Evolutionary conservation across 2,113 vertebrate species (phyloP).

Genomic region (Ginglymostoma cirratum): DNA sequence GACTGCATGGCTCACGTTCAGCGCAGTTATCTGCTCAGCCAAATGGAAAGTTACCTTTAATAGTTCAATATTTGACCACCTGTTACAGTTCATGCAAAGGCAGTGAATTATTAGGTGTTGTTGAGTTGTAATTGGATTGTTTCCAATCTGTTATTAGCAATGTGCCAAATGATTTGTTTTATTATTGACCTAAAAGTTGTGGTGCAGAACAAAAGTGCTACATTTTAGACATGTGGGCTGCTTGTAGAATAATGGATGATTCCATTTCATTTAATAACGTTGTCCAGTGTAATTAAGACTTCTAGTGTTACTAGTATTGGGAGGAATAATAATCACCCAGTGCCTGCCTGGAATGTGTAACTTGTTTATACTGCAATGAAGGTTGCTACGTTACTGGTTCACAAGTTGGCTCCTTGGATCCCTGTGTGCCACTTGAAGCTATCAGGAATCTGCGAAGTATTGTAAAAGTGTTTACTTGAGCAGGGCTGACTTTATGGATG

Average conservation of each 20-base stretch:
- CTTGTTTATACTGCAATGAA: not conserved
- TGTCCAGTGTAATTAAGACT: not conserved
- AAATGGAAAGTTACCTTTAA: not conserved
- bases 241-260: not conserved
- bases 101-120: not conserved
- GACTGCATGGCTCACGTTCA: not conserved
- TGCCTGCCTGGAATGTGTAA: not conserved
- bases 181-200: not conserved
- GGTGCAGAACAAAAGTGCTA: not conserved
- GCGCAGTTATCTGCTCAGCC: not conserved
- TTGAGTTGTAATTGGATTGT: not conserved
- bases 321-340: not conserved
- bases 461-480: not conserved
- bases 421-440: too few species aligned
- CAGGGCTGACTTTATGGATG: not conserved
- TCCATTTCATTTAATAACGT: not conserved
- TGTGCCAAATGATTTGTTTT: not conserved
- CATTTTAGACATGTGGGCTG: not conserved
- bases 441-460: not conserved
- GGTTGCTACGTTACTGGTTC: not conserved
- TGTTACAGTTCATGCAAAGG: not conserved
- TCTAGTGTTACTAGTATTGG: not conserved
- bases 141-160: not conserved
- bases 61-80: not conserved
- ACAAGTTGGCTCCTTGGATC: too few species aligned